phyloP scores from a whole-genome alignment of 2,113 vertebrate species.

The Formicarius rufipectus region DNA sequence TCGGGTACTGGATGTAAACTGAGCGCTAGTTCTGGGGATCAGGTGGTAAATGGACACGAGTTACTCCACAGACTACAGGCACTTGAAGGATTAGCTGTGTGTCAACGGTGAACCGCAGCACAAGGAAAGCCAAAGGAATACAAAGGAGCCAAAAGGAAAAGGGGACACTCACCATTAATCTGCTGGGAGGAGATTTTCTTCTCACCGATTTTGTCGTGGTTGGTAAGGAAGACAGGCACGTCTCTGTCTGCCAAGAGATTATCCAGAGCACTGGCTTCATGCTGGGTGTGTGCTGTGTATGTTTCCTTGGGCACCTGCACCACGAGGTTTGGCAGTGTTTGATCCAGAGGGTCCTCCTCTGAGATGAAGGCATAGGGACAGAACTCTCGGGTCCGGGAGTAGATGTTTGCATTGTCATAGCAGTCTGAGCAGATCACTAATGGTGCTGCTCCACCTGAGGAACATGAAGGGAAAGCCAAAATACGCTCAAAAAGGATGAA shows the following conservation, averaged over 20 bases:
- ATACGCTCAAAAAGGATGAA: background rate
- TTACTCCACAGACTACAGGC: background rate
- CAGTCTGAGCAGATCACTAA: constrained; percentile 96
- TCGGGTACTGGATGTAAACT: background rate
- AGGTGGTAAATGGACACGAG: background rate
- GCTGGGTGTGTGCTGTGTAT: constrained; percentile 58
- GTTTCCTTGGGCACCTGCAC: constrained; percentile 75
- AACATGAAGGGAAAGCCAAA: background rate
- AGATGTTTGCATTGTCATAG: constrained; percentile 95
- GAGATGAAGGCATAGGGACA: constrained; percentile 88
- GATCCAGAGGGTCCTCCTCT: constrained; percentile 86
- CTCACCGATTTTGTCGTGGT: constrained; percentile 75
- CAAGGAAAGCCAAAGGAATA: background rate
- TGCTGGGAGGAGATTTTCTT: constrained; percentile 68
- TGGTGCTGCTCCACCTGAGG: constrained; percentile 70
- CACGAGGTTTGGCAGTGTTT: constrained; percentile 74
- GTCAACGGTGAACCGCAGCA: background rate
- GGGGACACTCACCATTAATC: constrained; percentile 74
- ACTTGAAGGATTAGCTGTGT: background rate
- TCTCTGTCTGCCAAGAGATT: constrained; percentile 76
- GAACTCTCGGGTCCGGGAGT: constrained; percentile 89
- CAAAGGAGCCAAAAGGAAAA: background rate
- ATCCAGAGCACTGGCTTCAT: constrained; percentile 69
- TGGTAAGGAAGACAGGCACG: constrained; percentile 73
- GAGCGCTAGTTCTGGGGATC: background rate